phyloP scores from a whole-genome alignment of 2,888 invertebrate species.

The Trachelus tabidus region DNA sequence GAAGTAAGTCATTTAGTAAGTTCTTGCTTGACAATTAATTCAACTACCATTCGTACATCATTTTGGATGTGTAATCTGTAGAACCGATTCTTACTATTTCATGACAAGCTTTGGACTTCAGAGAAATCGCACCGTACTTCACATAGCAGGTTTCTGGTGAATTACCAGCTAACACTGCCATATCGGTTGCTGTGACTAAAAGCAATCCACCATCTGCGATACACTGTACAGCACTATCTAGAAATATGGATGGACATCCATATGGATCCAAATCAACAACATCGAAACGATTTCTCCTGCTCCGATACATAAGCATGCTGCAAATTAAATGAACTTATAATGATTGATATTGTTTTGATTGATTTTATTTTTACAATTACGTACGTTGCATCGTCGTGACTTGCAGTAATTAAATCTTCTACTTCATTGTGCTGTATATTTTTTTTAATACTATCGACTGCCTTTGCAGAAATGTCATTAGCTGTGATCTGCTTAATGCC shows the following conservation, averaged over 20 bases:
- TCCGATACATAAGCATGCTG: slow-evolving; percentile 88
- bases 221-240: slow-evolving; percentile 89
- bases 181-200: slow-evolving; percentile 96
- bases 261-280: slow-evolving; percentile 98
- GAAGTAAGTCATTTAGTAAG: not conserved
- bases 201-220: slow-evolving; percentile 86
- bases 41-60: not conserved
- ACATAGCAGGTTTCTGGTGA: slow-evolving; percentile 91
- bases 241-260: slow-evolving; percentile 92
- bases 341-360: not conserved
- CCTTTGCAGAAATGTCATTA: slow-evolving; percentile 88
- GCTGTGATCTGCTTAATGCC: slow-evolving; percentile 86
- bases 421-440: slow-evolving; percentile 85
- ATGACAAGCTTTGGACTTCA: slow-evolving; percentile 89
- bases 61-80: not conserved
- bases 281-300: slow-evolving; percentile 80
- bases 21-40: not conserved
- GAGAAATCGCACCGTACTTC: slow-evolving; percentile 93
- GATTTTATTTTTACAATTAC: slow-evolving; percentile 38
- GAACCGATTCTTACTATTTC: slow-evolving; percentile 79
- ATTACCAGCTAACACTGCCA: slow-evolving; percentile 96
- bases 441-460: slow-evolving; percentile 85
- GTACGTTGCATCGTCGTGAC: slow-evolving; percentile 90
- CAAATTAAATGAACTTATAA: not conserved
- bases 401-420: slow-evolving; percentile 78